Base-by-base conservation (phyloP, 2,888 invertebrate species). In the Lasioglossum morio region DNA sequence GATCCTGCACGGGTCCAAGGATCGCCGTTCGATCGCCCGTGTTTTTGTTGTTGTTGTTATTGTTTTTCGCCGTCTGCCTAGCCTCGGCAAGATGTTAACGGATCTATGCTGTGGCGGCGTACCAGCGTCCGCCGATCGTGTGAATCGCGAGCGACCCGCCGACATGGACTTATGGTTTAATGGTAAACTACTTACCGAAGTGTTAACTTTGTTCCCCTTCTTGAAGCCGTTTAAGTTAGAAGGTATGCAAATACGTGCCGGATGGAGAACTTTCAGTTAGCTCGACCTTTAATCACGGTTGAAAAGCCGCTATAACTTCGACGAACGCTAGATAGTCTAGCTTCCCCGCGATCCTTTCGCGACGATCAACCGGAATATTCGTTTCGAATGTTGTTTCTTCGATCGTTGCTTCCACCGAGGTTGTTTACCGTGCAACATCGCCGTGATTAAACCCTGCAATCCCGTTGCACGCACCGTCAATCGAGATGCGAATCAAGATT, bases 241-340 rank as follows among this genome's bases (percentile, higher is more conserved):
- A 72, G 85, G 84, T 83, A 85, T 85, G 85, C 85, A 83, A 83
- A 85, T 85, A 85, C 78, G 40, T 37, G 75, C 30, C 48, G 72
- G 79, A 83, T 66, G 53, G 23, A 48, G 85, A 85, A 83, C 75
- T 85, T 85, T 85, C 40, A 48, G 79, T 85, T 85, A 60, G 79
- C 84, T 85, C 72, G 78, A 63, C 72, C 66, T 72, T 83, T 83
- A 75, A 79, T 85, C 79, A 76, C 63, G 79, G 75, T 57, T 79
- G 84, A 76, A 79, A 85, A 85, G 79, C 46, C 72, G 72, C 72
- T 30, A 57, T 14, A 79, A 82, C 83, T 82, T 74, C 12, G 0
- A 3, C 63, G 34, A 27, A 34, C 40, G 70, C 46, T 16, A 34
- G 19, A 34, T 10, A 8, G 19, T 30, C 34, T 66, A 23, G 53